A percentile compares a stretch with the other conserved stretches of the same genome.
phyloP scores from a whole-genome alignment of 2,888 invertebrate genomes.

The Xestia sexstrigata region DNA sequence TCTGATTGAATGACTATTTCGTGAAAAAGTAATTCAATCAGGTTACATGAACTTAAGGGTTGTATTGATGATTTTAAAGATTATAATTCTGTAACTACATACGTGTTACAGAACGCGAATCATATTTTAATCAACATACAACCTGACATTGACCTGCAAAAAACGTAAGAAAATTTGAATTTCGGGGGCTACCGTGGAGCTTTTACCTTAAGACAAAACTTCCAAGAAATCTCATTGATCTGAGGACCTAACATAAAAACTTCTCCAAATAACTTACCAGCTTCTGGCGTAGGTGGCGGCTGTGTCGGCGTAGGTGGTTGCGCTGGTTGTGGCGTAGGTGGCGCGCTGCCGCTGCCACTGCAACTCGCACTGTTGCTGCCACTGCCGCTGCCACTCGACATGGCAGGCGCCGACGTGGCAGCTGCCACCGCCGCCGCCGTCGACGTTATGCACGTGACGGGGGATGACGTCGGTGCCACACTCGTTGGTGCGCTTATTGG shows the following conservation, averaged over 20 bases:
- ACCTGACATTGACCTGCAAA: too few species aligned
- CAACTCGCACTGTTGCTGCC: slow-evolving; percentile 45
- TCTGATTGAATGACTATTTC: too few species aligned
- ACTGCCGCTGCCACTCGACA: slow-evolving; percentile 50
- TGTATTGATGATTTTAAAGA: too few species aligned
- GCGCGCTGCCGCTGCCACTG: slow-evolving; percentile 72
- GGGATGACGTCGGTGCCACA: slow-evolving; percentile 41
- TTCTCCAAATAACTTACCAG: slow-evolving; percentile 76
- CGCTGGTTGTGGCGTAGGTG: slow-evolving; percentile 81
- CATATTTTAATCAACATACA: too few species aligned
- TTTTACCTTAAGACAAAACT: neutral
- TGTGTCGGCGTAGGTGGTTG: slow-evolving; percentile 82
- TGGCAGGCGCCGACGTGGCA: slow-evolving; percentile 51
- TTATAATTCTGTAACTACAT: too few species aligned
- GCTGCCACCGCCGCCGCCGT: slow-evolving; percentile 55
- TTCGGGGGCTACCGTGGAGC: too few species aligned
- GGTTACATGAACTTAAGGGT: too few species aligned
- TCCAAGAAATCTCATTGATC: neutral
- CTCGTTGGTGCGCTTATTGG: slow-evolving; percentile 44
- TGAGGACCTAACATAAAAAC: neutral
- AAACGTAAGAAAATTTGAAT: too few species aligned
- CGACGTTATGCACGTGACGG: slow-evolving; percentile 62
- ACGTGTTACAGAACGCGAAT: too few species aligned
- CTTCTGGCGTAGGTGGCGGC: slow-evolving; percentile 82
- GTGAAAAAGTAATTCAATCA: too few species aligned